Evolutionary conservation across 2,113 vertebrate species (phyloP), one percentile per base, ranked within the genome.

Genomic region (Xiphophorus maculatus): DNA sequence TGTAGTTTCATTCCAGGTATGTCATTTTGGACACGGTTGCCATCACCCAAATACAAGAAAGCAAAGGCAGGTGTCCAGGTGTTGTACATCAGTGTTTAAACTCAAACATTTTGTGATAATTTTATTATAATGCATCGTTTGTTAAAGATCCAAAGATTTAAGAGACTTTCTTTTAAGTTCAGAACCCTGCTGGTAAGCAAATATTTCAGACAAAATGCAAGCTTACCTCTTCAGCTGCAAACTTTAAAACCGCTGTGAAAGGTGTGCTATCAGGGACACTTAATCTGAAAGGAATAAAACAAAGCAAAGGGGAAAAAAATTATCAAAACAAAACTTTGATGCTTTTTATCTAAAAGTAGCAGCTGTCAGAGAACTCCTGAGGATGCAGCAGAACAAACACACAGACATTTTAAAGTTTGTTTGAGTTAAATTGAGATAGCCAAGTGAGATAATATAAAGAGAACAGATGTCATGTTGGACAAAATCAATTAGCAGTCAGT

Each of bases 241-340:
- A 98, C 91, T 99, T 99, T 85, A 99, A 91, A 74, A 98, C 97
- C 2, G 97, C 97, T 63, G 97, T 99, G 90, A 99, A 99, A 2
- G 97, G 97, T 0, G 97, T 98, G 83, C 89, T 96, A 76, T 99
- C 97, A 15, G 97, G 97, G 74, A 99, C 97, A 61, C 96, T 97
- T 76, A 99, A 93, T 70, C 97, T 99, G 91, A 71, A 91, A 92
- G 0, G 80, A 80, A 44, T 48, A 25, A 58, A 32, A 2, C 19
- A 29, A 63, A 58, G 78, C 60, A 11, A 77, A 44, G n/a, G n/a
- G 35, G 3, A 37, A 37, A 11, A 37, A 32, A 32, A 32, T 32
- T 10, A 37, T 37, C 35, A 11, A 37, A 33, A 33, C 32, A 33
- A 5, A 33, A 37, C 33, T 8, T 35, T 35, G 74, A 76, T 58